A percentile compares a stretch with the other conserved stretches of the same genome.
Conservation (phyloP, 2,797 vertebrate genomes). For the Mormyrus proboscirostris region DNA sequence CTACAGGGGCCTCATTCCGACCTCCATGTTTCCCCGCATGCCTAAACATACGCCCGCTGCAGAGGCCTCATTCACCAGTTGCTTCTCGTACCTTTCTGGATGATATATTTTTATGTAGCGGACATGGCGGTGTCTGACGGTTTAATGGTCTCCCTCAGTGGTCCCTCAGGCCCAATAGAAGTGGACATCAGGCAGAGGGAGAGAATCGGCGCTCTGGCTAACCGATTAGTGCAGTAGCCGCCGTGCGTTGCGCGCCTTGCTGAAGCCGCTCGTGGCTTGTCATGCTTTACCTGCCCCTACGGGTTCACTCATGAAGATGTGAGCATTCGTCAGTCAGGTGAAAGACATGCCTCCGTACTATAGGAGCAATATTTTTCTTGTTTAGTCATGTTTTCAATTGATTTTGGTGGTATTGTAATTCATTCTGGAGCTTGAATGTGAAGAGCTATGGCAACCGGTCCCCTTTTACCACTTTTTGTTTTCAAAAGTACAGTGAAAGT, state of each 20-base stretch:
- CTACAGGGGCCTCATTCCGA: too few relatives aligned
- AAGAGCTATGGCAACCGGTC: background rate
- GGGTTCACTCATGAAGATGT: background rate
- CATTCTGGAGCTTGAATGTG: background rate
- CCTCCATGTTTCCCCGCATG: background rate
- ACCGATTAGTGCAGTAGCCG: background rate
- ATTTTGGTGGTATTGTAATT: background rate
- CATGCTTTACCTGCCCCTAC: background rate
- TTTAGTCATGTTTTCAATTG: background rate
- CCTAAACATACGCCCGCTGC: background rate
- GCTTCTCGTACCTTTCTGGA: background rate
- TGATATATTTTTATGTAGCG: background rate
- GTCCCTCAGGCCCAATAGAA: background rate
- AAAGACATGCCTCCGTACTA: background rate
- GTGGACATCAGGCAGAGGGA: background rate
- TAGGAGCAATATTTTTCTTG: background rate
- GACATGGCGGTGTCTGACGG: background rate
- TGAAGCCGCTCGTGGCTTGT: background rate
- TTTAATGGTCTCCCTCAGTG: constrained; percentile 10
- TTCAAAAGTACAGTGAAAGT: background rate
- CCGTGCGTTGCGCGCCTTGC: too few relatives aligned
- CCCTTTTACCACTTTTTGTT: background rate
- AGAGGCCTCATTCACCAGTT: background rate
- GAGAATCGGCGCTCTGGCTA: background rate
- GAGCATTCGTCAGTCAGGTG: background rate